Conservation (phyloP, 2,113 vertebrate genomes). For the Eublepharis macularius region DNA sequence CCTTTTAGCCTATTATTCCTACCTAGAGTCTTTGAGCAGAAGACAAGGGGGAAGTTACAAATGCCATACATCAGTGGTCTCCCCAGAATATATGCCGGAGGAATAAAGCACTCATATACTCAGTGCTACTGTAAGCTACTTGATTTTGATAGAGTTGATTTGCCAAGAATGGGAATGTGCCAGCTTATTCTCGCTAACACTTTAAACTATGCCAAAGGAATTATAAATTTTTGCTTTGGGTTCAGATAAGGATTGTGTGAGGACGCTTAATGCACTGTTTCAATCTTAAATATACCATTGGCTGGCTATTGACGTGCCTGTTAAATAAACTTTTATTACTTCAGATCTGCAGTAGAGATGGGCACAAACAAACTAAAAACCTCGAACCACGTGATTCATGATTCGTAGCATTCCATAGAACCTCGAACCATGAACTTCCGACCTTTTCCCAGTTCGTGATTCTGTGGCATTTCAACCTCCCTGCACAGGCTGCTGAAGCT, state of each 20-base stretch:
- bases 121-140: too few relatives aligned
- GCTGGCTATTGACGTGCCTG: not conserved
- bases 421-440: too few relatives aligned
- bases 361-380: too few relatives aligned
- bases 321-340: not conserved
- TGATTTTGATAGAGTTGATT: not conserved
- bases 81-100: not conserved
- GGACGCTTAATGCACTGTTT: not conserved
- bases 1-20: not conserved
- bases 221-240: not conserved
- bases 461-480: too few relatives aligned
- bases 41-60: not conserved
- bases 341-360: too few relatives aligned
- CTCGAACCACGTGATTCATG: too few relatives aligned
- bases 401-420: too few relatives aligned
- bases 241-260: not conserved
- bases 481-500: too few relatives aligned
- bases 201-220: not conserved
- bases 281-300: not conserved
- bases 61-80: not conserved
- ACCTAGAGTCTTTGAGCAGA: not conserved
- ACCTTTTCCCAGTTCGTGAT: too few relatives aligned
- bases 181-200: not conserved
- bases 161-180: not conserved
- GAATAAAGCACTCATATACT: not conserved